Evolutionary conservation across 2,888 invertebrate genomes (phyloP).

Genomic region (Morinoia aosen): DNA sequence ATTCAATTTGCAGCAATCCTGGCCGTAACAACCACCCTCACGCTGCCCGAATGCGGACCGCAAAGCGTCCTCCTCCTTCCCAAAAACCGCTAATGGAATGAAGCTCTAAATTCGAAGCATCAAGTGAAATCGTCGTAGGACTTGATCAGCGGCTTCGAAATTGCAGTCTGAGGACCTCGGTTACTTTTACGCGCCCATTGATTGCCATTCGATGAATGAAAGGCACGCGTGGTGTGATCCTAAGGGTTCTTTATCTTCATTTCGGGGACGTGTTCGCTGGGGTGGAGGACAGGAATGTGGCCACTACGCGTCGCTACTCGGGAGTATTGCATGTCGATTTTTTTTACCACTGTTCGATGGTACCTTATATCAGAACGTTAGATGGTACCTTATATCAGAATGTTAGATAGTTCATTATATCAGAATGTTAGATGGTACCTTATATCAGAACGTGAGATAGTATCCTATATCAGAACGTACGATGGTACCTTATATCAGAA

Average conservation of each 20-base stretch:
- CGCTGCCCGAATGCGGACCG: background rate
- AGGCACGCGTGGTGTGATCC: background rate
- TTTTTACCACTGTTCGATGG: too few relatives aligned
- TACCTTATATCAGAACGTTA: too few relatives aligned
- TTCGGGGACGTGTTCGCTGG: background rate
- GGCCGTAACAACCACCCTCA: background rate
- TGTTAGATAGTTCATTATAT: background rate
- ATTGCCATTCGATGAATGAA: conserved; percentile 1
- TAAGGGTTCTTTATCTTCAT: background rate
- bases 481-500: background rate
- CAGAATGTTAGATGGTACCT: background rate
- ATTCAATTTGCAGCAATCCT: background rate
- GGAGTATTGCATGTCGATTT: background rate
- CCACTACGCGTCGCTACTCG: background rate
- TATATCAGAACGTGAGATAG: too few relatives aligned
- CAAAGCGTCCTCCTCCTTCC: background rate
- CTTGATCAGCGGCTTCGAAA: conserved; percentile 12
- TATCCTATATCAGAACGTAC: too few relatives aligned
- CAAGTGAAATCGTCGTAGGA: background rate
- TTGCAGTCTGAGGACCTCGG: background rate
- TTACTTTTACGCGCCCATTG: background rate
- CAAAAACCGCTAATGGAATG: conserved; percentile 3
- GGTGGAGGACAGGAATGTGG: background rate
- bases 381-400: too few relatives aligned
- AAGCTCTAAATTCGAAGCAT: background rate